Evolutionary conservation across 2,888 invertebrate species (phyloP).

Genomic region (Mechanitis mazaeus): DNA sequence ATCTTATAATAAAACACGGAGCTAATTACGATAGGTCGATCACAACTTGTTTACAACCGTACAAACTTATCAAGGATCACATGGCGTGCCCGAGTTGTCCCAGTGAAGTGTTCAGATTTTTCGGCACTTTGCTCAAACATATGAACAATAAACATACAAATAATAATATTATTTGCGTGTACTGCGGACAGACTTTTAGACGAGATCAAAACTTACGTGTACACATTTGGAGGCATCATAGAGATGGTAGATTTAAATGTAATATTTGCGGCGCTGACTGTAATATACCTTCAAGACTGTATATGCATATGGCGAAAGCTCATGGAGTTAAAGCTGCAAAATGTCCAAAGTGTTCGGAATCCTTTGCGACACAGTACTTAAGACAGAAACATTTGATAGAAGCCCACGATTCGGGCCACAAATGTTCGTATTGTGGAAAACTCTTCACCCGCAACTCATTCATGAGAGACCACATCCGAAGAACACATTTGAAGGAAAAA

Average conservation of each 20-base stretch:
- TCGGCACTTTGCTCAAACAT: conserved; percentile 65
- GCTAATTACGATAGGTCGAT: conserved; percentile 65
- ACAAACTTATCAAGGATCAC: conserved; percentile 58
- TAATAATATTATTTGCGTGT: conserved; percentile 68
- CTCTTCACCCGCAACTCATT: conserved; percentile 62
- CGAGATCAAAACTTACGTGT: conserved; percentile 66
- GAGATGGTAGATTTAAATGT: conserved; percentile 64
- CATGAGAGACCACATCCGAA: conserved; percentile 60
- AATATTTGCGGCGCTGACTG: conserved; percentile 61
- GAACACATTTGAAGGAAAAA: conserved; percentile 67
- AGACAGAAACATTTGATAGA: conserved; percentile 74
- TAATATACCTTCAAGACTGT: conserved; percentile 63
- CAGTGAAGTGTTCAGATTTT: conserved; percentile 58
- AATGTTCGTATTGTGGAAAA: conserved; percentile 63
- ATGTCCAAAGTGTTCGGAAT: conserved; percentile 61
- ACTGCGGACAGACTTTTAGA: conserved; percentile 65
- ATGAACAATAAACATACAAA: conserved; percentile 66
- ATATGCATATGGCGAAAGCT: conserved; percentile 67
- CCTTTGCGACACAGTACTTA: conserved; percentile 71
- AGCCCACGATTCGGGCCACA: conserved; percentile 66
- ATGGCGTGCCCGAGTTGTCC: conserved; percentile 66
- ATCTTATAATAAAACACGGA: conserved; percentile 58
- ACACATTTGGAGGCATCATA: conserved; percentile 66
- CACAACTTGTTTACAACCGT: conserved; percentile 64
- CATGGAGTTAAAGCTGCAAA: conserved; percentile 68